Percentiles rank a stretch among this genome's conserved stretches.
Evolutionary conservation across 2,888 invertebrate species (phyloP).

Genomic region (Leucophenga maculata): DNA sequence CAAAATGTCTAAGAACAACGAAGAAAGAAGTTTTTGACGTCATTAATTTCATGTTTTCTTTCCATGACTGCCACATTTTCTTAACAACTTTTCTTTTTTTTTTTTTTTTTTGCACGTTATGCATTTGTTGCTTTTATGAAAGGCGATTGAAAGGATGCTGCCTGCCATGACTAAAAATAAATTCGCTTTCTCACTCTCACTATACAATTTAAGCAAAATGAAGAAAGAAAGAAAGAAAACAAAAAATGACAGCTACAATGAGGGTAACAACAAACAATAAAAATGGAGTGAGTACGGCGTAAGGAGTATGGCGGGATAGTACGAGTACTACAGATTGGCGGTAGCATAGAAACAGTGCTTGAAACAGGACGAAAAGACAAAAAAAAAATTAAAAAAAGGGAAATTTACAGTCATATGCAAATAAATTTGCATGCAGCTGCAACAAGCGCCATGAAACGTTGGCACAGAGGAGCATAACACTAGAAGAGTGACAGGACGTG

Average conservation of each 20-base stretch:
- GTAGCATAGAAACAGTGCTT: slow-evolving; percentile 13
- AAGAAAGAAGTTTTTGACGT: not conserved
- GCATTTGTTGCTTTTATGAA: no score
- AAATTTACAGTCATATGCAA: slow-evolving; percentile 47
- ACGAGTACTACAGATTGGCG: not conserved
- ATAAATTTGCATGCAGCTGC: slow-evolving; percentile 59
- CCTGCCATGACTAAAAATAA: not conserved
- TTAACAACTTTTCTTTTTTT: not conserved
- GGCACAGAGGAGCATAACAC: not conserved
- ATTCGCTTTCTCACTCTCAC: not conserved
- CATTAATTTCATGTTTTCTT: not conserved
- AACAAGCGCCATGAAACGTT: slow-evolving; percentile 33
- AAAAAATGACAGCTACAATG: slow-evolving; percentile 31
- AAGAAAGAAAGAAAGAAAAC: slow-evolving; percentile 5
- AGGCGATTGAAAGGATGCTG: no score
- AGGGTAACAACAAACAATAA: slow-evolving; percentile 28
- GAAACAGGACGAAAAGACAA: not conserved
- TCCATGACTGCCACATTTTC: not conserved
- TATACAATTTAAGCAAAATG: not conserved
- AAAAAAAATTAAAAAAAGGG: not conserved
- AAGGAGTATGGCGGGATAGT: not conserved
- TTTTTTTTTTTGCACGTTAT: not conserved
- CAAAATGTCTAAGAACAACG: not conserved
- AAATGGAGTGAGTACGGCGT: not conserved
- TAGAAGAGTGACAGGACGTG: slow-evolving; percentile 5